Evolutionary conservation across 92 coral and sea anemone species (phyloP).

Genomic region (Plumapathes pennacea): DNA sequence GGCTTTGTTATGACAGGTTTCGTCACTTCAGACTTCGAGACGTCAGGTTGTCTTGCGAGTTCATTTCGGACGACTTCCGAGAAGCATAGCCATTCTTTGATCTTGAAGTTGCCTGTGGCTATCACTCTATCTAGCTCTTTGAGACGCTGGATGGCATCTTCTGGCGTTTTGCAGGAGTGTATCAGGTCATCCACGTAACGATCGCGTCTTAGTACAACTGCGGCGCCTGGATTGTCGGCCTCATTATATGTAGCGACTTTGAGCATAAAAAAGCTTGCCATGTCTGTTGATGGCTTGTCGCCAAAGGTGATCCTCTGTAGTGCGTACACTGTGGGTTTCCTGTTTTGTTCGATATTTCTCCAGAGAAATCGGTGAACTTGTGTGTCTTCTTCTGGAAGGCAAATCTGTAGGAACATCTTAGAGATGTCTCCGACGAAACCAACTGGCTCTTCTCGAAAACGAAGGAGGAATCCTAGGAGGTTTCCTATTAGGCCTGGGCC

Average conservation of each 20-base stretch:
- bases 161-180: constrained; percentile 2
- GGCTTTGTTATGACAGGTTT: no score
- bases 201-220: constrained; percentile 1
- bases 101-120: constrained; percentile 23
- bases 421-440: constrained; percentile 27
- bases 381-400: constrained; percentile 11
- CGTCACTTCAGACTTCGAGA: no score
- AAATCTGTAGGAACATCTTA: constrained; percentile 40
- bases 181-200: constrained; percentile 11
- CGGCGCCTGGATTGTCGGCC: background rate
- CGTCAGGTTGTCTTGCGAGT: no score
- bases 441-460: constrained; percentile 23
- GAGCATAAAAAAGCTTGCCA: constrained; percentile 33
- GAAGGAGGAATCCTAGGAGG: constrained; percentile 19
- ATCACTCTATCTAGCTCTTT: constrained; percentile 29
- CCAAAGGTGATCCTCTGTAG: constrained; percentile 24
- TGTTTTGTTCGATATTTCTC: constrained; percentile 9
- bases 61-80: no score
- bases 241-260: constrained; percentile 17
- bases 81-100: no score
- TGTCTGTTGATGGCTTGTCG: constrained; percentile 29
- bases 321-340: constrained; percentile 16
- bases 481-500: constrained; percentile 31
- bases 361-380: constrained; percentile 25
- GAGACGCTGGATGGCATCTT: constrained; percentile 3